phyloP scores from a whole-genome alignment of 1,140 invertebrate species.

The Tyrophagus putrescentiae region DNA sequence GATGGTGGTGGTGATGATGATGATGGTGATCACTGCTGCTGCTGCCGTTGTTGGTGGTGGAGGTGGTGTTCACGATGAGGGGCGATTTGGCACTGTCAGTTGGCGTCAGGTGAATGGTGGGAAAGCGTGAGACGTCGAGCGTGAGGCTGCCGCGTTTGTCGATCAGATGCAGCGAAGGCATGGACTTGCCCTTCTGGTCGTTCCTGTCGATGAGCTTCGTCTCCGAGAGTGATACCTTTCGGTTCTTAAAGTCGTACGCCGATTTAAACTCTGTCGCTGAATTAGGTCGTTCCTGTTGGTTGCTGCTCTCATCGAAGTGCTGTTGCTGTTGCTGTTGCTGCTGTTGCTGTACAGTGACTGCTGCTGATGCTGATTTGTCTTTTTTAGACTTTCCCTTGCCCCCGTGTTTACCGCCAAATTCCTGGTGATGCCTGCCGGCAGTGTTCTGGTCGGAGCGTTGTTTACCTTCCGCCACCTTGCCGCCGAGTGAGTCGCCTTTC shows the following conservation, averaged over 20 bases:
- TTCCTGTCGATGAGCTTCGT: slow-evolving; percentile 22
- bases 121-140: slow-evolving; percentile 8
- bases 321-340: background rate
- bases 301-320: background rate
- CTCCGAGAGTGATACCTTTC: slow-evolving; percentile 20
- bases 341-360: too few species aligned
- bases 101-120: background rate
- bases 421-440: background rate
- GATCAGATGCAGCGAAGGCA: slow-evolving; percentile 55
- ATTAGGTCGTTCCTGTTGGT: slow-evolving; percentile 43
- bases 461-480: background rate
- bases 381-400: slow-evolving; percentile 12
- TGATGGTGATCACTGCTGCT: background rate
- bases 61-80: background rate
- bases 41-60: background rate
- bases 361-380: slow-evolving; percentile 4
- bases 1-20: background rate
- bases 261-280: slow-evolving; percentile 46
- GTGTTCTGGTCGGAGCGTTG: background rate
- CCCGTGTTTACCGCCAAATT: background rate
- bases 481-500: background rate
- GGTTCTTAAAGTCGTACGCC: slow-evolving; percentile 28
- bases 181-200: slow-evolving; percentile 78
- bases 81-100: background rate
- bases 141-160: background rate